These are phyloP conservation scores for Sinohyriopsis cumingii DNA, from an alignment of 2,888 invertebrate species.

Conservation along the genomic window DNA sequence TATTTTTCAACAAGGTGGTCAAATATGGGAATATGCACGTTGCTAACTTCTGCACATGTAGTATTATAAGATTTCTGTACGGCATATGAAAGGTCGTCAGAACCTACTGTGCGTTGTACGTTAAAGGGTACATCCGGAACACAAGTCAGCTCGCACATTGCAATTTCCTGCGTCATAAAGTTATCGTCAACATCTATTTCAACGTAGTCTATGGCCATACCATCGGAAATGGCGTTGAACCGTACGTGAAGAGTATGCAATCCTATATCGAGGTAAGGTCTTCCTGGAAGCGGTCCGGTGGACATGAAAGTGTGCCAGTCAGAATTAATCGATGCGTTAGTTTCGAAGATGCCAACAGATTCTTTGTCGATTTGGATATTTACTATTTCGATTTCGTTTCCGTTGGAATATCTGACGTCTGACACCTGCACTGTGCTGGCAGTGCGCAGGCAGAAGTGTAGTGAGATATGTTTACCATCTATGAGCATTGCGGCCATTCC, in stretches of 20 bases:
- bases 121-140: slow-evolving; percentile 27
- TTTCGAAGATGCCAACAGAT: slow-evolving; percentile 33
- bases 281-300: slow-evolving; percentile 32
- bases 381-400: slow-evolving; percentile 34
- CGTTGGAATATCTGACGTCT: slow-evolving; percentile 45
- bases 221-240: slow-evolving; percentile 29
- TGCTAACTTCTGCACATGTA: slow-evolving; percentile 52
- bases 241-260: slow-evolving; percentile 20
- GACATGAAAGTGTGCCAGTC: slow-evolving; percentile 36
- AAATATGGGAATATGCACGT: slow-evolving; percentile 50
- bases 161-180: slow-evolving; percentile 38
- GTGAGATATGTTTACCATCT: slow-evolving; percentile 23
- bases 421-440: slow-evolving; percentile 24
- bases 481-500: slow-evolving; percentile 39
- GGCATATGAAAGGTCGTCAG: slow-evolving; percentile 26
- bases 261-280: slow-evolving; percentile 27
- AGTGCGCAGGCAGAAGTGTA: slow-evolving; percentile 43
- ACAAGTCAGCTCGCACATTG: slow-evolving; percentile 43
- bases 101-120: slow-evolving; percentile 16
- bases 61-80: slow-evolving; percentile 49
- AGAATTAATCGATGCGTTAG: slow-evolving; percentile 12
- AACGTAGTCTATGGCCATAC: slow-evolving; percentile 46
- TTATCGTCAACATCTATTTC: slow-evolving; percentile 40
- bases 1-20: slow-evolving; percentile 39
- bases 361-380: slow-evolving; percentile 31